These are phyloP conservation scores for Ennomos erosarius DNA, from an alignment of 2,888 invertebrate species.

Conservation along the genomic window DNA sequence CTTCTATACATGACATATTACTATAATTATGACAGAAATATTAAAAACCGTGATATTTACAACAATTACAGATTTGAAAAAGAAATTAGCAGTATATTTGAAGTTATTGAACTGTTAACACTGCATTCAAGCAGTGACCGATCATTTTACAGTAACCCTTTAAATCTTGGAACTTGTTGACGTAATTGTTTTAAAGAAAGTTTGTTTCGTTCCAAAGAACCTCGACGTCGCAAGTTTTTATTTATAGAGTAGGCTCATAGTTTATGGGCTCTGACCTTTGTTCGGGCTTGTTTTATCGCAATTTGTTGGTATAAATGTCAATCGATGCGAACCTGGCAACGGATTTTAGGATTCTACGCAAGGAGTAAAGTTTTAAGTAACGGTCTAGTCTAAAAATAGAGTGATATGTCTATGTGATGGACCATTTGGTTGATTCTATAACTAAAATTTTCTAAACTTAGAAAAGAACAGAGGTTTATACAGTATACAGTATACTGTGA, in stretches of 20 bases:
- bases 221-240: constrained; percentile 35
- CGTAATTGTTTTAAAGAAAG: constrained; percentile 40
- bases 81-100: no score
- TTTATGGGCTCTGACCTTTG: constrained; percentile 37
- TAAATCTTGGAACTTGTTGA: constrained; percentile 39
- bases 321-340: constrained; percentile 24
- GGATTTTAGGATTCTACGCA: constrained; percentile 19
- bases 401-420: constrained; percentile 20
- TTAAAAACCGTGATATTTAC: no score
- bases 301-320: constrained; percentile 28
- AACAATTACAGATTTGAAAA: no score
- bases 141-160: constrained; percentile 25
- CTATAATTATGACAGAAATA: no score
- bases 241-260: constrained; percentile 35
- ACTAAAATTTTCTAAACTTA: no score
- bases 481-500: no score
- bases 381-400: constrained; percentile 3
- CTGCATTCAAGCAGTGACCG: not conserved
- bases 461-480: no score
- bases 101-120: no score
- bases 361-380: constrained; percentile 24
- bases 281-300: constrained; percentile 26
- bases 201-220: constrained; percentile 31
- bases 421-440: constrained; percentile 1
- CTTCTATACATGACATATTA: no score